A percentile compares a stretch with the other conserved stretches of the same genome.
These are phyloP conservation scores for Epinephelus fuscoguttatus DNA, from an alignment of 2,113 vertebrate species.

Conservation along the genomic window DNA sequence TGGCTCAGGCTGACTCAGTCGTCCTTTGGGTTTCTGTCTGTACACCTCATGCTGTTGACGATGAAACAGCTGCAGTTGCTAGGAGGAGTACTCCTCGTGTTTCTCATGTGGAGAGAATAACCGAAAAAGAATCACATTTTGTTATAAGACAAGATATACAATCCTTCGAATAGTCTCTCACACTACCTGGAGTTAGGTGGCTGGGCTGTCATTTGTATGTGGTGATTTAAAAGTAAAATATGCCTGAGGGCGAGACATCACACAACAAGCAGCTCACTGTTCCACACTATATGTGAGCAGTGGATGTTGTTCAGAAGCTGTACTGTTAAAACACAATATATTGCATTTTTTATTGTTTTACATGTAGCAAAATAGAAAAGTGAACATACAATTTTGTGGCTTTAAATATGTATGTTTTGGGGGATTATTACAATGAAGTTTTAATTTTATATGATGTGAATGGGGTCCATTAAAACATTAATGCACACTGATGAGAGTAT, in stretches of 20 bases:
- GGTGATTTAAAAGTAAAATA: slow-evolving; percentile 58
- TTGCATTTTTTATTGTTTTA: neutral
- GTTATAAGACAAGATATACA: neutral
- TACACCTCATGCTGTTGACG: neutral
- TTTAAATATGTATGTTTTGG: neutral
- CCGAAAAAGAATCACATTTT: neutral
- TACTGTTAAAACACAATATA: neutral
- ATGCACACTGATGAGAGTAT: neutral
- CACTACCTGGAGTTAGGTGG: neutral
- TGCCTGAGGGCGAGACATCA: neutral
- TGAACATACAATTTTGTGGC: neutral
- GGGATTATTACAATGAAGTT: neutral
- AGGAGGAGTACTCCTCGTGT: neutral
- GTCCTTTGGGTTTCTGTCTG: neutral
- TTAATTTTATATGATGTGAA: neutral
- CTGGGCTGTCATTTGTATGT: slow-evolving; percentile 6
- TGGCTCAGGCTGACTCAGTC: neutral
- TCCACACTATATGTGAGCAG: neutral
- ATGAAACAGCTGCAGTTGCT: neutral
- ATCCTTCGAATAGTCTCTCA: neutral
- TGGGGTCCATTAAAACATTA: neutral
- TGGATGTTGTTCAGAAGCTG: no score
- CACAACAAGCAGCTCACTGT: neutral
- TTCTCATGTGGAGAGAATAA: neutral
- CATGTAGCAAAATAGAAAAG: neutral